Evolutionary conservation across 1,140 invertebrate species (phyloP), one percentile per base, ranked within the genome.

Genomic region (Monomorium pharaonis): DNA sequence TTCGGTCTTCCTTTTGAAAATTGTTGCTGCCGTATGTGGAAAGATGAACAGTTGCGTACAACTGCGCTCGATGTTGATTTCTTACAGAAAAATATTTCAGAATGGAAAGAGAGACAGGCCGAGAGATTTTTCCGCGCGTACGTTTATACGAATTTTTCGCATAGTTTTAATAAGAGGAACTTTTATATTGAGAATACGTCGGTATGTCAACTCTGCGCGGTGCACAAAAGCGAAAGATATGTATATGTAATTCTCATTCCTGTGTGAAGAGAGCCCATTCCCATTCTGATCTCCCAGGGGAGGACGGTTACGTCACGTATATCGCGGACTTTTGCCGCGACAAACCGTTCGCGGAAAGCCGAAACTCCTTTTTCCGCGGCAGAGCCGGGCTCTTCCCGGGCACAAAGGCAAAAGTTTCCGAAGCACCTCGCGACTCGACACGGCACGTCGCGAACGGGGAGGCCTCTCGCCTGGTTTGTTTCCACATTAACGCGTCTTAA

Each of bases 401-500:
- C 24, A 72, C 51, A 83, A 83, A 83, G 67, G 37, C 54, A 33
- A 69, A 74, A 74, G 51, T 83, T n/a, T 83, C 14, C 67, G 37
- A 83, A 58, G 58, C 37, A 70, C 70, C 33, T 69, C 77, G n/a
- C n/a, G 65, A 37, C 37, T 37, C 4, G 37, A 37, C n/a, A n/a
- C 44, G 33, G 44, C 44, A 80, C 42, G 78, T 81, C 33, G 78
- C 16, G 33, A 58, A 56, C 18, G 65, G 37, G 47, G n/a, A n/a
- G n/a, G n/a, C n/a, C 21, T 70, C 30, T 27, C 12, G 76, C 30
- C n/a, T n/a, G n/a, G 16, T 21, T 44, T 58, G 67, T 72, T 83
- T 83, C 37, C 24, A 30, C 51, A 47, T 83, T 83, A 83, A 83
- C 51, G 67, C 37, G 78, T 70, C 77, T 81, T 81, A 81, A 70